Evolutionary conservation across 2,888 invertebrate genomes (phyloP).

Genomic region (Dryadula phaetusa): DNA sequence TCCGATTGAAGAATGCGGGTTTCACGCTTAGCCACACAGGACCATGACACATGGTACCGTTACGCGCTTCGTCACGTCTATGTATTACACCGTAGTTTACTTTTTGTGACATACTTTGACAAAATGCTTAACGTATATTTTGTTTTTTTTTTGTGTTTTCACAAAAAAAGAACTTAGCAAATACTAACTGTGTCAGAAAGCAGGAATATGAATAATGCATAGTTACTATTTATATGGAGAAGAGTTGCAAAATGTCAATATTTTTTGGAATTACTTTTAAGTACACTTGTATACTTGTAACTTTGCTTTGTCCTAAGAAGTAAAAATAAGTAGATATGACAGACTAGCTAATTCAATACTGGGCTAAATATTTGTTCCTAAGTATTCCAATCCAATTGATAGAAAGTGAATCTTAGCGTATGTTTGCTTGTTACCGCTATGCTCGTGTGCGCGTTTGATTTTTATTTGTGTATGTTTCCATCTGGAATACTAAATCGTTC

Average conservation of each 20-base stretch:
- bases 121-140: not conserved
- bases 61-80: slow-evolving; percentile 32
- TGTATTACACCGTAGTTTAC: slow-evolving; percentile 20
- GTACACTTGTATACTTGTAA: no score
- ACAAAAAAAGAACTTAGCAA: no score
- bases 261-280: no score
- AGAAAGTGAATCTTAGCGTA: slow-evolving; percentile 49
- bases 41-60: slow-evolving; percentile 35
- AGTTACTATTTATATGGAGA: no score
- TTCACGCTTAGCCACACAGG: slow-evolving; percentile 24
- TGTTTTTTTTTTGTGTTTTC: not conserved
- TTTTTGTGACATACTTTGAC: slow-evolving; percentile 36
- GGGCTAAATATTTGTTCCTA: not conserved
- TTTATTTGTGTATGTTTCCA: slow-evolving; percentile 42
- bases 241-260: no score
- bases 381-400: slow-evolving; percentile 19
- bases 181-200: no score
- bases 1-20: slow-evolving; percentile 12
- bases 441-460: slow-evolving; percentile 22
- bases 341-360: not conserved
- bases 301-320: no score
- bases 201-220: no score
- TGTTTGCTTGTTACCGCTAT: slow-evolving; percentile 10
- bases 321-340: no score
- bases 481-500: slow-evolving; percentile 71